Conservation (phyloP, 2,888 invertebrate species). For the Aradus depressus region DNA sequence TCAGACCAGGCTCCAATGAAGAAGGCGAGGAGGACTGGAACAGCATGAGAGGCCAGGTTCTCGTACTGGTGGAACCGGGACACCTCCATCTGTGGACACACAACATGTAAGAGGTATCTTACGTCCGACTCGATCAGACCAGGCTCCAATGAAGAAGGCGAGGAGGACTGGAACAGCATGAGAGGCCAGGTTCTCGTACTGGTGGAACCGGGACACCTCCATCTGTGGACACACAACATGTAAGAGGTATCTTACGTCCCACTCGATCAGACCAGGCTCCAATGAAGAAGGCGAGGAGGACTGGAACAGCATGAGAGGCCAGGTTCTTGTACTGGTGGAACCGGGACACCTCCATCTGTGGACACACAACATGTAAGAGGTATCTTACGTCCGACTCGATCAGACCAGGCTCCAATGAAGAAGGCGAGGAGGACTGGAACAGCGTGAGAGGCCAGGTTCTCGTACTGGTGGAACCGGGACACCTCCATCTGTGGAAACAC, state of each 20-base stretch:
- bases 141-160: constrained; percentile 68
- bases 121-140: constrained; percentile 67
- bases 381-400: constrained; percentile 62
- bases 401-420: constrained; percentile 73
- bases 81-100: constrained; percentile 60
- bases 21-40: constrained; percentile 64
- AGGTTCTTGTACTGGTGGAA: constrained; percentile 72
- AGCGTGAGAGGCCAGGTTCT: constrained; percentile 58
- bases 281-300: constrained; percentile 63
- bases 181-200: constrained; percentile 65
- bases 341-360: constrained; percentile 58
- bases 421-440: constrained; percentile 66
- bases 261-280: constrained; percentile 74
- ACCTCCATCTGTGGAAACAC: constrained; percentile 63
- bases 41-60: constrained; percentile 57
- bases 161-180: constrained; percentile 62
- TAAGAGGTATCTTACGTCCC: constrained; percentile 63
- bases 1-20: constrained; percentile 77
- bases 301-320: constrained; percentile 59
- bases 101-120: constrained; percentile 65
- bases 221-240: too few relatives aligned
- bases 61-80: constrained; percentile 69
- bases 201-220: constrained; percentile 62
- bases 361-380: too few relatives aligned
- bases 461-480: constrained; percentile 65